Conservation (phyloP, 2,888 invertebrate species). For the Rhimphoctona megacephalus region DNA sequence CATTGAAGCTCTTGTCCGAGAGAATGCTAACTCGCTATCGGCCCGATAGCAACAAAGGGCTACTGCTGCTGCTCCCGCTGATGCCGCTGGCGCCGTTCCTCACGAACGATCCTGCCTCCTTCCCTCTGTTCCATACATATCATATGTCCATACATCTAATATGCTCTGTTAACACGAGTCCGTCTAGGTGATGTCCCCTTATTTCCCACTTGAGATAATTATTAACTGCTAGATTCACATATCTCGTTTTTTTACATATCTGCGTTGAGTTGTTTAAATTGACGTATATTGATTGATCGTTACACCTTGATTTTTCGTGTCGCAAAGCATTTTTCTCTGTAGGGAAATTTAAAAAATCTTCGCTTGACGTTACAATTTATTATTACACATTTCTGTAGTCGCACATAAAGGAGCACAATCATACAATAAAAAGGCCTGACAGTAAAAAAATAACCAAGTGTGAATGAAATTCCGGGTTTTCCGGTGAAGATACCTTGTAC, state of each 20-base stretch:
- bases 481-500: too few relatives aligned
- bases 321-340: too few relatives aligned
- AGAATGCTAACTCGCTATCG: conserved; percentile 83
- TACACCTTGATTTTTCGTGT: too few relatives aligned
- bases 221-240: not conserved
- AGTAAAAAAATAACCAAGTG: too few relatives aligned
- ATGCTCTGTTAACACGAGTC: not conserved
- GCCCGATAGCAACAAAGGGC: conserved; percentile 78
- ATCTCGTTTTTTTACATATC: not conserved
- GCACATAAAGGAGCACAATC: too few relatives aligned
- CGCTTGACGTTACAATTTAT: too few relatives aligned
- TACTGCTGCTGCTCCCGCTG: conserved; percentile 25
- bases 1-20: conserved; percentile 82
- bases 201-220: conserved; percentile 5
- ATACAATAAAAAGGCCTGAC: too few relatives aligned
- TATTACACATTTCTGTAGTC: too few relatives aligned
- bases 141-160: conserved; percentile 10
- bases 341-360: too few relatives aligned
- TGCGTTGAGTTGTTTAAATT: not conserved
- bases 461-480: too few relatives aligned
- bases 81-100: conserved; percentile 30
- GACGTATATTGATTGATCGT: too few relatives aligned
- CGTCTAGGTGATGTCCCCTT: not conserved
- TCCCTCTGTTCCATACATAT: not conserved
- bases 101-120: conserved; percentile 24